phyloP scores from a whole-genome alignment of 2,113 vertebrate species.

The Nipponia nippon region DNA sequence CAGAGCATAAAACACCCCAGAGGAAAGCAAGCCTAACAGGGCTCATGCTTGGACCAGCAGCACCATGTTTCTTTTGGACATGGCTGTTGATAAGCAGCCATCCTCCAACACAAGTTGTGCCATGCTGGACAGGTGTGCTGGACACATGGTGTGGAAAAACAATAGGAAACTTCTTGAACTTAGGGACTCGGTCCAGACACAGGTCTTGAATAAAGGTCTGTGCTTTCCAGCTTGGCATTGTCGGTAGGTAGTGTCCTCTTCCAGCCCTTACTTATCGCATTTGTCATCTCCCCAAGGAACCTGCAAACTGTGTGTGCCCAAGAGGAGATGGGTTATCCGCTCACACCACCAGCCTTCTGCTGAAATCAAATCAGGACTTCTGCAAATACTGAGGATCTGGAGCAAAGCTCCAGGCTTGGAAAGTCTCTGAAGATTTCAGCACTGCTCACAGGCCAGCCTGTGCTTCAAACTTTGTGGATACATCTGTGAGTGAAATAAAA shows the following conservation, averaged over 20 bases:
- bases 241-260: neutral
- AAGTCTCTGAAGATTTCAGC: neutral
- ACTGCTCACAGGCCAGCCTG: neutral
- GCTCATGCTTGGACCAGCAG: neutral
- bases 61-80: neutral
- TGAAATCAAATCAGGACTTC: neutral
- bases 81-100: neutral
- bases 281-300: neutral
- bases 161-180: neutral
- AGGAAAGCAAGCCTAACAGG: neutral
- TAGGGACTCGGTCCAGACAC: neutral
- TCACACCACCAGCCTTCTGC: neutral
- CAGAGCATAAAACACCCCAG: neutral
- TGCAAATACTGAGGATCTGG: neutral
- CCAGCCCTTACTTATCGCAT: fast-evolving
- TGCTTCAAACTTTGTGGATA: neutral
- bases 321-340: neutral
- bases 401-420: neutral
- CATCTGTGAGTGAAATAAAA: neutral
- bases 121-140: neutral
- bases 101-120: neutral
- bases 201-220: neutral
- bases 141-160: neutral
- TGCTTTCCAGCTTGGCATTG: neutral
- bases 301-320: neutral